Evolutionary conservation across 1,140 invertebrate genomes (phyloP).

Genomic region (Pseudoatta argentina): DNA sequence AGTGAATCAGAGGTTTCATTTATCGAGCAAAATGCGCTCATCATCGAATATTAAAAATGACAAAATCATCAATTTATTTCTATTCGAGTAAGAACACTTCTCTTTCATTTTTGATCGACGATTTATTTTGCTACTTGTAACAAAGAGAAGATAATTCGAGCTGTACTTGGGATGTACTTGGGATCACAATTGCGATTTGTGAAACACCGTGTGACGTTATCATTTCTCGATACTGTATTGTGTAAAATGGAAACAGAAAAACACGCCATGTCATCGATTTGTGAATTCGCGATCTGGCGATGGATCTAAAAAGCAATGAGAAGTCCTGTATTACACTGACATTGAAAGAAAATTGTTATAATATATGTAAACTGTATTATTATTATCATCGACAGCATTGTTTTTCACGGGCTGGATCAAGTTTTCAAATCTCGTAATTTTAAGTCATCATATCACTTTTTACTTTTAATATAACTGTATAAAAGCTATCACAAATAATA

Average conservation of each 20-base stretch:
- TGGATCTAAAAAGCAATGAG: neutral
- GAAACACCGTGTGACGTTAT: neutral
- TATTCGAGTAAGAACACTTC: neutral
- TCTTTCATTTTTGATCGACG: neutral
- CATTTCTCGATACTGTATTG: neutral
- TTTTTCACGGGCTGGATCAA: too few species aligned
- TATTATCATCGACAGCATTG: too few species aligned
- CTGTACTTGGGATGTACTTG: too few species aligned
- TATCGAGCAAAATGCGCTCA: neutral
- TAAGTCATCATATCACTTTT: too few species aligned
- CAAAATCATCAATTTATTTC: neutral
- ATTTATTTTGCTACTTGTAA: neutral
- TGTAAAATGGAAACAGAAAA: conserved; percentile 12
- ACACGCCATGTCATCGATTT: conserved; percentile 6
- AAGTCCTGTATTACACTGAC: neutral
- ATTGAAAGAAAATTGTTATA: too few species aligned
- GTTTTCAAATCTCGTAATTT: too few species aligned
- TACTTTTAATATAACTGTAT: too few species aligned
- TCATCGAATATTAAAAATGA: neutral
- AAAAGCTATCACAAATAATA: too few species aligned
- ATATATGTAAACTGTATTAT: too few species aligned
- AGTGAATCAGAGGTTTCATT: conserved; percentile 59
- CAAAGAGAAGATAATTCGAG: neutral
- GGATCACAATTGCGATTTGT: neutral
- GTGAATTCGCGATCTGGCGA: neutral